Base-by-base conservation (phyloP, 1,140 invertebrate species). In the Palaemon carinicauda region DNA sequence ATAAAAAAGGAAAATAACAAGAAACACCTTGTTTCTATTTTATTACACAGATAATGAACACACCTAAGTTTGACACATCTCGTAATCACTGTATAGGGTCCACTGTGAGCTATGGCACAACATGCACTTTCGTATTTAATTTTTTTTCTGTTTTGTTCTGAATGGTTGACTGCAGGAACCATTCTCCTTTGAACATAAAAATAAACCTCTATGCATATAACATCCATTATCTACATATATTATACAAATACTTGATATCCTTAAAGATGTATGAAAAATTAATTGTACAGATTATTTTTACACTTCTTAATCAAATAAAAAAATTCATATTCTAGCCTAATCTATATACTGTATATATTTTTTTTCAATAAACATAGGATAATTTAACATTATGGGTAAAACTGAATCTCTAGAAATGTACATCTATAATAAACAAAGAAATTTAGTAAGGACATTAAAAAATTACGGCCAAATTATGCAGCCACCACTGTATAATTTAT, bases 11-110 rank as follows among this genome's bases (percentile, higher is more conserved):
- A 50, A 3, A 52, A 77, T 51, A 51, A 5, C 19, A 50, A 4
- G 14, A 24, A 52, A 3, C 15, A 73, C n/a, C 65, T 69, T 71
- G 65, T 73, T 65, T 82, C 69, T 65, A 41, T 82, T 82, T 82
- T 82, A 82, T 82, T 82, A 82, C 80, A 82, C 80, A 82, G 80
- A 82, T 82, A 73, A 69, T 82, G 80, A 82, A 82, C 80, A 82
- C 80, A 82, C 69, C 31, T 65, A 81, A 82, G 80, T 82, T 82
- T 65, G 80, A 73, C 80, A 82, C 80, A 50, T 73, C 69, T 71
- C 80, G 33, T 52, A 82, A 50, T 41, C 50, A n/a, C 10, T 54
- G 50, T 19, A 82, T 29, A 71, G 65, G 56, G 60, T 82, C 54
- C 79, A 69, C 31, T 33, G 14, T 82, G 73, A 82, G 56, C 80